Percentiles rank a stretch among this genome's conserved stretches.
phyloP scores from a whole-genome alignment of 30 jellyfish, hydroid and myxozoan genomes.

The Catostylus mosaicus region DNA sequence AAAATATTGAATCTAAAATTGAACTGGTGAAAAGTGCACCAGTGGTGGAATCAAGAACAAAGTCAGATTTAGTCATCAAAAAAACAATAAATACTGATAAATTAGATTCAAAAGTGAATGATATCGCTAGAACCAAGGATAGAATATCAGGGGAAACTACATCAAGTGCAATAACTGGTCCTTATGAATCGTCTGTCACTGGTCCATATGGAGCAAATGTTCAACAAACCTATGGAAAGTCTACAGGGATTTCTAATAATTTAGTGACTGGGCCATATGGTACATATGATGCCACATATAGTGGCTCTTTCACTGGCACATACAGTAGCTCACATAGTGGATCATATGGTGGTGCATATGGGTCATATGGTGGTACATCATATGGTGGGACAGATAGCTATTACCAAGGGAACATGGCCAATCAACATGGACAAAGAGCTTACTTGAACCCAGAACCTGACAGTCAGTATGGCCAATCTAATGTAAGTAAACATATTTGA shows the following conservation, averaged over 20 bases:
- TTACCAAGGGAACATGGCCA: neutral
- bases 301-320: neutral
- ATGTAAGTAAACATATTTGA: neutral
- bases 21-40: no score
- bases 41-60: no score
- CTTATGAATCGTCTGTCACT: constrained; percentile 27
- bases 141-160: neutral
- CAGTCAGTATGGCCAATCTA: constrained; percentile 22
- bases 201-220: constrained; percentile 28
- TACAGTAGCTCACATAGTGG: neutral
- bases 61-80: no score
- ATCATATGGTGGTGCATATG: neutral
- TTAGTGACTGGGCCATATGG: constrained; percentile 29
- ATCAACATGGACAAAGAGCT: neutral
- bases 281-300: neutral
- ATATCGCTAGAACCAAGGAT: neutral
- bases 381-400: neutral
- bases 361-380: neutral
- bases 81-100: no score
- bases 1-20: no score
- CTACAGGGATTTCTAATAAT: neutral
- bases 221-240: neutral
- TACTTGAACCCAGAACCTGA: constrained; percentile 64
- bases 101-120: no score
- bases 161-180: neutral